Evolutionary conservation across 2,888 invertebrate genomes (phyloP), one percentile per base, ranked within the genome.

Genomic region (Cryptophagus acutangulus): DNA sequence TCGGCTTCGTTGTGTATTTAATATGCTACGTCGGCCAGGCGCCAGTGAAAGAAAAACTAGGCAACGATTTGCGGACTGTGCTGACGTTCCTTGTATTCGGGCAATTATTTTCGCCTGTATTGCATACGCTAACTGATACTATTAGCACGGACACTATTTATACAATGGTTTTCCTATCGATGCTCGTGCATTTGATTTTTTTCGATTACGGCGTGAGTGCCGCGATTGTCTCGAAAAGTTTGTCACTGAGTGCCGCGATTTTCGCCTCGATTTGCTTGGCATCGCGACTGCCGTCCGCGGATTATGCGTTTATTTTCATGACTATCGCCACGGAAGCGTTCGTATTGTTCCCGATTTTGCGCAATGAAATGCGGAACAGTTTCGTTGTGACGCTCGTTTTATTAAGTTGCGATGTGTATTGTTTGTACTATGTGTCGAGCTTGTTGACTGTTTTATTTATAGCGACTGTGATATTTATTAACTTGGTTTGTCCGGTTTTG

Each of bases 131-230:
- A 35, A 97, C 99, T 0, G 91, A 93, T 63, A 93, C 95, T 0
- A 89, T 99, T 2, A 94, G 94, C 61, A 96, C 96, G 0, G 96
- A 99, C 63, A 95, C 97, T 0, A 95, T 99, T 61, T 95, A 93
- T 61, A 90, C 93, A 1, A 90, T 87, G 78, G 82, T 95, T 0
- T 82, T 87, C 13, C 74, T 89, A 9, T 89, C 94, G 81, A 81
- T 96, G 73, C 61, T 88, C 0, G 70, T 88, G 1, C 95, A 97
- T 73, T 73, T 97, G 44, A 77, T 90, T 54, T 94, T 94, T 63
- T 91, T 88, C 62, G 92, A 97, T 65, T 99, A 97, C 62, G 91
- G 90, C 3, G 78, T 90, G 0, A 78, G 82, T 8, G 88, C 86
- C 2, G 87, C 91, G 1, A 83, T 95, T 43, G 89, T 95, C 0